Evolutionary conservation across 2,113 vertebrate genomes (phyloP).

Genomic region (Scopus umbretta): DNA sequence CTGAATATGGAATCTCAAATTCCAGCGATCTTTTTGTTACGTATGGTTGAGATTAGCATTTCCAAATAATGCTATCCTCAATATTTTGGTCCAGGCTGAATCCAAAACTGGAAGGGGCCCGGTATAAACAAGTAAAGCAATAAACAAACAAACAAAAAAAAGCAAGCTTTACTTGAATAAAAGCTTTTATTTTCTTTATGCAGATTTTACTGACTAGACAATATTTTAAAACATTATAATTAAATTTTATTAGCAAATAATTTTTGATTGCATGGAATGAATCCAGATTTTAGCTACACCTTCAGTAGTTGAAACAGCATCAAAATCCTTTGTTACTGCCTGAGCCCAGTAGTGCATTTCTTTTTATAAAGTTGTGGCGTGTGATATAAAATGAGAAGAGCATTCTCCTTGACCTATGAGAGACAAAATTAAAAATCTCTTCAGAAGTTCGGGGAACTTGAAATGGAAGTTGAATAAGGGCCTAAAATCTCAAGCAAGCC

Average conservation of each 20-base stretch:
- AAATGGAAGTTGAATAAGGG: neutral
- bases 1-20: neutral
- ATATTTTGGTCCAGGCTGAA: neutral
- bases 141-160: neutral
- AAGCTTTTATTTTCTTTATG: neutral
- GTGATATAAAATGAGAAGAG: neutral
- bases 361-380: neutral
- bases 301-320: neutral
- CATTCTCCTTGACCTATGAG: conserved; percentile 30
- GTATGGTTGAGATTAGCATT: neutral
- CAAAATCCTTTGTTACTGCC: neutral
- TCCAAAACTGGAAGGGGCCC: neutral
- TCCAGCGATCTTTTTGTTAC: neutral
- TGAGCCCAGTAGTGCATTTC: neutral
- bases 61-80: neutral
- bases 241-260: neutral
- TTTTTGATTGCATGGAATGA: neutral
- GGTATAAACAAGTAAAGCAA: neutral
- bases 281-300: neutral
- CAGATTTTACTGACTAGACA: neutral
- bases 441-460: neutral
- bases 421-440: neutral
- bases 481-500: neutral
- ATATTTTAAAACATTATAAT: neutral
- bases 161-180: neutral